Percentiles rank a stretch among this genome's conserved stretches.
phyloP scores from a whole-genome alignment of 2,888 invertebrate species.

The Therioaphis trifolii region DNA sequence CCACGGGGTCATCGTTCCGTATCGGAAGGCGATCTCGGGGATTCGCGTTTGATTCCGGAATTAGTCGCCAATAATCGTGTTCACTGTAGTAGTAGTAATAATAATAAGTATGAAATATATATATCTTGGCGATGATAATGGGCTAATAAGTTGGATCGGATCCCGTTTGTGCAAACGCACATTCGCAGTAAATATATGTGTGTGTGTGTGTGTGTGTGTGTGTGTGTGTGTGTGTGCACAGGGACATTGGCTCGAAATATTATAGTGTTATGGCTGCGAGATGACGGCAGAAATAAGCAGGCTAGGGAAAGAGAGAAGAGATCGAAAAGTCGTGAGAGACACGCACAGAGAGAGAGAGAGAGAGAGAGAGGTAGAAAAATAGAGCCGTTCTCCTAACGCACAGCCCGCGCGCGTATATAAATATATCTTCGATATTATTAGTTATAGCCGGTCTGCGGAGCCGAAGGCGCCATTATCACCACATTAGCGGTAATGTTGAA shows the following conservation, averaged over 20 bases:
- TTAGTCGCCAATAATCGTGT: slow-evolving; percentile 41
- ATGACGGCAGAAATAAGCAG: no score
- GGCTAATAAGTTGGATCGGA: slow-evolving; percentile 60
- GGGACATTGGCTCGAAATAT: slow-evolving; percentile 15
- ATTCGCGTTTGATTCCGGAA: slow-evolving; percentile 26
- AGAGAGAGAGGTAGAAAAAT: not conserved
- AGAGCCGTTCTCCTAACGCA: not conserved
- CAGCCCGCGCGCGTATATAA: slow-evolving; percentile 32
- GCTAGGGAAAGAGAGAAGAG: not conserved
- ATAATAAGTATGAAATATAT: slow-evolving; percentile 49
- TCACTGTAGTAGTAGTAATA: not conserved
- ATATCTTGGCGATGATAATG: slow-evolving; percentile 55
- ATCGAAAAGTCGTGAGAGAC: not conserved
- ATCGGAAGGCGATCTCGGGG: slow-evolving; percentile 13
- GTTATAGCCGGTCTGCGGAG: slow-evolving; percentile 62
- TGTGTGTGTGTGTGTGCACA: not conserved
- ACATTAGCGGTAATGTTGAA: slow-evolving; percentile 63
- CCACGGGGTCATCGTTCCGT: slow-evolving; percentile 45
- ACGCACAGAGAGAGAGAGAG: not conserved
- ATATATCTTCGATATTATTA: slow-evolving; percentile 63
- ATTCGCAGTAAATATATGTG: not conserved
- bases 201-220: not conserved
- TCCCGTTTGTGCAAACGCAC: slow-evolving; percentile 24
- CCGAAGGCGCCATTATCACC: slow-evolving; percentile 62
- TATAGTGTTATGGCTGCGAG: not conserved